Base-by-base conservation (phyloP, 2,888 invertebrate genomes). In the Acanthosepion lycidas region DNA sequence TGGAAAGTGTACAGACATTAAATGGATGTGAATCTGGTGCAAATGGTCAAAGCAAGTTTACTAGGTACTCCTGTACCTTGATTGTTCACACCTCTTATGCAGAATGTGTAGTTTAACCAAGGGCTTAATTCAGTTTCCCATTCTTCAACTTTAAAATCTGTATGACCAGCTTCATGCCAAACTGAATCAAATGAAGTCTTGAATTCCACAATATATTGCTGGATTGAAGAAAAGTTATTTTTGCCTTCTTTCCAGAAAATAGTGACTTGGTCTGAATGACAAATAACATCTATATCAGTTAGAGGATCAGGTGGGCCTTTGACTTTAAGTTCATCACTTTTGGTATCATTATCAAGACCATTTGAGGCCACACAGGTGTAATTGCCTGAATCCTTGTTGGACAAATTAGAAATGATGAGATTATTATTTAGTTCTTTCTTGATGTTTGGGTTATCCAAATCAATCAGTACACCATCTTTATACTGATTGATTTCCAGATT, bases 91-190 rank as follows among this genome's bases (percentile, higher is more conserved):
- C 99, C 99, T 93, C 98, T 98, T 91, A 99, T 99, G 95, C 99
- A 98, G 98, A 99, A 99, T 0, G 99, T 99, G 97, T 99, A 99
- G 98, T 99, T 99, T 28, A 99, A 98, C 99, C 99, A 99, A 0
- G 99, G 99, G 94, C 98, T 98, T 97, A 98, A 98, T 28, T 98
- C 98, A 51, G 98, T 98, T 97, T 94, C 93, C 96, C 96, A 96
- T 42, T 93, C 91, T 15, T 95, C 94, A 55, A 94, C 59, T 59
- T 59, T 94, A n/a, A 28, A 33, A 78, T 92, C 92, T n/a, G 42
- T 53, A 23, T 78, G 95, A 78, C 78, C 64, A 20, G 94, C 94
- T 94, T 94, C 95, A 93, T 94, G 92, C 94, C 94, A 94, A 51
- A 95, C 96, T 1, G 95, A 95, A 48, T 96, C 96, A 95, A 96